These are phyloP conservation scores for Cromileptes altivelis DNA, from an alignment of 2,113 vertebrate species.

Conservation along the genomic window DNA sequence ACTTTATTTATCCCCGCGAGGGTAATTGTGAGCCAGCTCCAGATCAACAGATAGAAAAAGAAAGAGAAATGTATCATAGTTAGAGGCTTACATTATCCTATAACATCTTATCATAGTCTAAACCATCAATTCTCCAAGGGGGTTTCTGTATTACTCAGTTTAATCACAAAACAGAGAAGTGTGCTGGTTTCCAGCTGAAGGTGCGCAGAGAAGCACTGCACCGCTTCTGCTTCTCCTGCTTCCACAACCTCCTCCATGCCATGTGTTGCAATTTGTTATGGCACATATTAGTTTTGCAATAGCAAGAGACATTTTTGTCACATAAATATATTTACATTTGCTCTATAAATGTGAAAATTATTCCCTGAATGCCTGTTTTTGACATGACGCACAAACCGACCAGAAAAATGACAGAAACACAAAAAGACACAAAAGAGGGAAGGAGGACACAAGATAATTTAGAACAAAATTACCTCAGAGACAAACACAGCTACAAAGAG, in stretches of 20 bases:
- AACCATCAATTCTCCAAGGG: neutral
- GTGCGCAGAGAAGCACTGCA: slow-evolving; percentile 7
- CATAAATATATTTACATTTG: neutral
- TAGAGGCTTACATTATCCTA: neutral
- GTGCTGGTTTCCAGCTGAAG: neutral
- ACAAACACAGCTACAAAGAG: too few relatives aligned
- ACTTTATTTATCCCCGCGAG: neutral
- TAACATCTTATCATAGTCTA: neutral
- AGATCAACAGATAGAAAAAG: neutral
- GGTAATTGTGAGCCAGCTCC: neutral
- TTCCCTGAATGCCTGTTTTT: too few relatives aligned
- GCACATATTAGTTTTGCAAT: neutral
- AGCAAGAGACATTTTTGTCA: neutral
- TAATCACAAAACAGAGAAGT: neutral
- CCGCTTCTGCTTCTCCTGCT: neutral
- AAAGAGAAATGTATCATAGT: neutral
- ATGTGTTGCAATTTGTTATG: neutral
- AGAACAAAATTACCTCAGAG: too few relatives aligned
- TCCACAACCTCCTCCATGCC: slow-evolving; percentile 17
- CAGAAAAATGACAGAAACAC: too few relatives aligned
- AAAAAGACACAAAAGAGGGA: too few relatives aligned
- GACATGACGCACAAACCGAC: too few relatives aligned
- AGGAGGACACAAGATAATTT: too few relatives aligned
- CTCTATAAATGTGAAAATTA: neutral
- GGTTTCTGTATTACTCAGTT: neutral